Percentiles rank a stretch among this genome's conserved stretches.
These are phyloP conservation scores for Bagarius yarrelli DNA, from an alignment of 2,113 vertebrate species.

Conservation along the genomic window DNA sequence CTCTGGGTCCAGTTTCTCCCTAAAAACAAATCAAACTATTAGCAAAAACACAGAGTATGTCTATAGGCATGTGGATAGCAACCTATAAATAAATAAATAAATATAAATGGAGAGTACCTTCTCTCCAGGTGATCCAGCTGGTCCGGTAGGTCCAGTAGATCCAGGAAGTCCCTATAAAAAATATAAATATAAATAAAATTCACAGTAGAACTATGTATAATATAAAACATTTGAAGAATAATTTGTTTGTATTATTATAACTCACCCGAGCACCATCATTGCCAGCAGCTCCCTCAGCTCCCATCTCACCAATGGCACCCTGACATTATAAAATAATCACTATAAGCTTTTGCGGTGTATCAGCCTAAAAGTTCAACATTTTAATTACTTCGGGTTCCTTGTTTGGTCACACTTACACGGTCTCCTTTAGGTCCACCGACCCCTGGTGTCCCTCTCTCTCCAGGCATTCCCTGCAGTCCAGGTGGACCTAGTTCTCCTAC, in stretches of 20 bases:
- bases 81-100: not conserved
- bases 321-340: slow-evolving; percentile 54
- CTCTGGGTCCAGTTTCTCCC: slow-evolving; percentile 90
- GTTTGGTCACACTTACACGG: slow-evolving; percentile 72
- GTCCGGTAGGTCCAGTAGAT: slow-evolving; percentile 83
- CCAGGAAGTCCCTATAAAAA: slow-evolving; percentile 85
- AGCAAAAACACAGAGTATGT: not conserved
- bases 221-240: not conserved
- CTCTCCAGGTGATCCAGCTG: slow-evolving; percentile 85
- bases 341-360: not conserved
- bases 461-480: slow-evolving; percentile 94
- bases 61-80: not conserved
- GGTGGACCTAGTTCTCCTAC: slow-evolving; percentile 85
- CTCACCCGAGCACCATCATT: slow-evolving; percentile 91
- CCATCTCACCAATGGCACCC: slow-evolving; percentile 85
- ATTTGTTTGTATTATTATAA: slow-evolving; percentile 53
- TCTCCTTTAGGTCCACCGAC: slow-evolving; percentile 91
- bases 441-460: slow-evolving; percentile 90
- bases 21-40: slow-evolving; percentile 56
- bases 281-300: slow-evolving; percentile 88
- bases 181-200: not conserved
- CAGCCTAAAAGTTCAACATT: not conserved
- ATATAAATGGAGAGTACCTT: slow-evolving; percentile 75
- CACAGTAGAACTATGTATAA: not conserved
- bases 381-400: not conserved